Base-by-base conservation (phyloP, 2,888 invertebrate genomes). In the Synanthedon vespiformis region DNA sequence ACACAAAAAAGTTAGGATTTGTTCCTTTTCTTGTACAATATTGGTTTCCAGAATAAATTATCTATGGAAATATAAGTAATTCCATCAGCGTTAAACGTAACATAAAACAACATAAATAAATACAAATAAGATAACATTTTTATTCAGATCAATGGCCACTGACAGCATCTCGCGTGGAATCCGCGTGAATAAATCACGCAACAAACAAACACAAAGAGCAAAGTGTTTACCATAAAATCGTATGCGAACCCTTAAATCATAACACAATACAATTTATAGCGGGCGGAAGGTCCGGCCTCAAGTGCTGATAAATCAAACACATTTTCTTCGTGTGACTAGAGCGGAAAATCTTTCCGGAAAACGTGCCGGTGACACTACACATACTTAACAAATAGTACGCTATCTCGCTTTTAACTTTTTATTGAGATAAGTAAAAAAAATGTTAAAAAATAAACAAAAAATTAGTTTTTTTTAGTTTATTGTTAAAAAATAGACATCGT, bases 251-350 rank as follows among this genome's bases (percentile, higher is more conserved):
- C 80, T 80, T 85, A 86, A 85, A 85, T 85, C 85, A 85, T 84
- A 85, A 79, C 81, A 80, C 83, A 86, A 84, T 85, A 84, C 80
- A 85, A 86, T 86, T 84, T 86, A 86, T 85, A 79, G 85, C 82
- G 61, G 72, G 65, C 81, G 83, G 81, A 85, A 83, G 83, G 84
- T 86, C 84, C 84, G 80, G 83, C 80, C 82, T 83, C 79, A 77
- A 85, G 84, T 81, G 80, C 81, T 81, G 76, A 84, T 85, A 86
- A 84, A 84, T 84, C 85, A 84, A 81, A 83, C 76, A 79, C 78
- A 80, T 78, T 84, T 83, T 81, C 83, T 84, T 83, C 77, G 77
- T 78, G 77, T 73, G 80, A 82, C 79, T 77, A 69, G 69, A 74
- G 74, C 73, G 75, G 76, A 72, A 81, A 82, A 82, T 81, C 79